A percentile compares a stretch with the other conserved stretches of the same genome.
phyloP scores from a whole-genome alignment of 2,797 vertebrate species.

The Gallinago nigripennis region DNA sequence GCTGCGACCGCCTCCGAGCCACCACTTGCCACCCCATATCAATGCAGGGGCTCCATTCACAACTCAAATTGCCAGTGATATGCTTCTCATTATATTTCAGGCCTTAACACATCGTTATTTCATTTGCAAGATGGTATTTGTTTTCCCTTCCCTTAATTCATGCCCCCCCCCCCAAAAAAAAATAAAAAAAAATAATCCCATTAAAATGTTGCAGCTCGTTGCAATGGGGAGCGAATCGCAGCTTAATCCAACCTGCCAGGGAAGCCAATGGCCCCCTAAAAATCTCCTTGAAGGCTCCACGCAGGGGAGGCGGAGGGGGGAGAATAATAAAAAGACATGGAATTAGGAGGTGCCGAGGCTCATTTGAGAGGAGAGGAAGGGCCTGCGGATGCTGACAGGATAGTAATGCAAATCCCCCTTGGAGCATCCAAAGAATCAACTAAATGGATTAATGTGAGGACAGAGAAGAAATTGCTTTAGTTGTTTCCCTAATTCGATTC shows the following conservation, averaged over 20 bases:
- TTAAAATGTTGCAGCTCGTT: not conserved
- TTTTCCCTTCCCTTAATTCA: conserved; percentile 8
- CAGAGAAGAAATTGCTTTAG: conserved; percentile 9
- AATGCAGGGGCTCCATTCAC: not conserved
- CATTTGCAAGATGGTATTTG: conserved; percentile 13
- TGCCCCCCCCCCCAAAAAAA: not conserved
- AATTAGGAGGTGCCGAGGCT: conserved; percentile 8
- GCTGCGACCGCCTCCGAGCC: not conserved
- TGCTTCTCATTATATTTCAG: not conserved
- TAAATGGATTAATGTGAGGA: conserved; percentile 5
- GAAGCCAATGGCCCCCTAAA: not conserved
- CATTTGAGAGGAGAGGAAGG: not conserved
- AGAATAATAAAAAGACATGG: not conserved
- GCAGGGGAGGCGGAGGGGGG: not conserved
- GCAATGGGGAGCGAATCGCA: not conserved
- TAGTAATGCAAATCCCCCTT: not conserved
- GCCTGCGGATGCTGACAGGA: conserved; percentile 17
- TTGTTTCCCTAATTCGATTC: conserved; percentile 13
- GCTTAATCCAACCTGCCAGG: conserved; percentile 43
- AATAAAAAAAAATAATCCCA: not conserved
- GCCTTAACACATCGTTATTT: conserved; percentile 20
- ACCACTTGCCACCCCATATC: not conserved
- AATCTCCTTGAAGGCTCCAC: not conserved
- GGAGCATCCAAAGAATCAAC: conserved; percentile 31
- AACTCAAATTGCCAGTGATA: conserved; percentile 10